A percentile compares a stretch with the other conserved stretches of the same genome.
These are phyloP conservation scores for Prunella fulvescens DNA, from an alignment of 2,113 vertebrate genomes.

Conservation along the genomic window DNA sequence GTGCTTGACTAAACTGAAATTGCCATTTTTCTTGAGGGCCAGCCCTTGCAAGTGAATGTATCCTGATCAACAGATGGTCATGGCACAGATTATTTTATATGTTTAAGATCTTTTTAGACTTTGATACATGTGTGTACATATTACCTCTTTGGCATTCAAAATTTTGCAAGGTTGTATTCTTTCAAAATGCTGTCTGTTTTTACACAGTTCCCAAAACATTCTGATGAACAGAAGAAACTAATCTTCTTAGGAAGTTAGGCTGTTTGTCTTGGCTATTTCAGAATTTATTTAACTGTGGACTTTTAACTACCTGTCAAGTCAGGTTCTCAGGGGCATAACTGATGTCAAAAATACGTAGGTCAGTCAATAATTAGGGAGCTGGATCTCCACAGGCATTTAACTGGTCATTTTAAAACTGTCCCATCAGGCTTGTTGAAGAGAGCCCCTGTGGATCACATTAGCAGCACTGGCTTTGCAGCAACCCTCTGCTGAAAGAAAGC, in stretches of 20 bases:
- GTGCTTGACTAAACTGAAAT: neutral
- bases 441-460: neutral
- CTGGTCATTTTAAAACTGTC: conserved; percentile 27
- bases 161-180: neutral
- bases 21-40: neutral
- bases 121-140: neutral
- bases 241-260: conserved; percentile 22
- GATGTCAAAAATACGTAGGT: conserved; percentile 46
- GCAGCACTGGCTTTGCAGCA: neutral
- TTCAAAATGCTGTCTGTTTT: conserved; percentile 15
- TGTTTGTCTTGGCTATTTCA: conserved; percentile 57
- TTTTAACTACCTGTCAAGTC: conserved; percentile 40
- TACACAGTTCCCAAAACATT: neutral
- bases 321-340: neutral
- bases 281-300: conserved; percentile 25
- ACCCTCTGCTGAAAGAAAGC: neutral
- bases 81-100: neutral
- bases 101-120: neutral
- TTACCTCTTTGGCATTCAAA: neutral
- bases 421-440: neutral
- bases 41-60: neutral
- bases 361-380: conserved; percentile 23
- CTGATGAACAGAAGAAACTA: conserved; percentile 44
- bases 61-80: neutral
- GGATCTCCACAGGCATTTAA: conserved; percentile 32